Base-by-base conservation (phyloP, 2,888 invertebrate genomes). In the Bellardia bayeri region DNA sequence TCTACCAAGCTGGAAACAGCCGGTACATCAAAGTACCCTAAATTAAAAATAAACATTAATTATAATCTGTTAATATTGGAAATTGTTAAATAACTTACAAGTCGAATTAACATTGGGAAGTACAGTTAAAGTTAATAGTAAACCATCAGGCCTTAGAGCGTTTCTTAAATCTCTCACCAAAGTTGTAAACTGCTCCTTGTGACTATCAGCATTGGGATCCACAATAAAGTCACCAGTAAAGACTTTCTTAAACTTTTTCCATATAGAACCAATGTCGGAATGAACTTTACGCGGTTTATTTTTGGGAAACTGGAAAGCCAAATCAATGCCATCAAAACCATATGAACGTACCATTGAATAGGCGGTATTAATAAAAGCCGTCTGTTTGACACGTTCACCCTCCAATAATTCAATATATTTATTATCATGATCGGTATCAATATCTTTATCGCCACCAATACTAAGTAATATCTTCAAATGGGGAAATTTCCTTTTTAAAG, bases 291-390 rank as follows among this genome's bases (percentile, higher is more conserved):
- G 96, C 33, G 97, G 96, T 92, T 96, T 97, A 88, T 95, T 95
- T 74, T 95, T 95, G 1, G 97, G 96, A 94, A 98, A 97, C 93
- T 98, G 96, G 97, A 97, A 98, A 1, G 96, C 96, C 45, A 98
- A 94, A 93, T 98, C 98, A 61, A 98, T 94, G 2, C 98, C 98
- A 93, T 98, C 98, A 90, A 98, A 98, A 14, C 96, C 96, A 90
- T 97, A 96, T 82, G 96, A 96, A 89, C 96, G 96, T n/a, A 97
- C 94, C 58, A 97, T 90, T 0, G 95, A 93, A 33, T 95, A 95
- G 0, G 96, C 96, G 0, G 97, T 97, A 91, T 96, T 96, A 33
- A 97, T 95, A 91, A 97, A 97, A 8, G 96, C 95, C 0, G 95
- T 95, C 88, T 97, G 95, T 3, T 95, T 95, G 90, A 96, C 96